These are phyloP conservation scores for Centropyge bicolor DNA, from an alignment of 2,797 vertebrate genomes.

Conservation along the genomic window DNA sequence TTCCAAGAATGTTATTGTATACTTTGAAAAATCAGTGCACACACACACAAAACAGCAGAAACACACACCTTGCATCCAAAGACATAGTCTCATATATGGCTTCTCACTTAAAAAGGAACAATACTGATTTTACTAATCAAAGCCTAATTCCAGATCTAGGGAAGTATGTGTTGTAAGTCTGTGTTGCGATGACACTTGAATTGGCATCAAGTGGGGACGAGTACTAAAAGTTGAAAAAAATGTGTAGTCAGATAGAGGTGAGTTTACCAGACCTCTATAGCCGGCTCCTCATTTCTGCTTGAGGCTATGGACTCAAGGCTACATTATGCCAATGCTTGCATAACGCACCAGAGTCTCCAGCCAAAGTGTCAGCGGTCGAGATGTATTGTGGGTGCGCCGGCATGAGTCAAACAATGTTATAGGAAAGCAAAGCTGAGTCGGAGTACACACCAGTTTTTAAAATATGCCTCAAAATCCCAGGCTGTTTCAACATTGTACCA, in stretches of 20 bases:
- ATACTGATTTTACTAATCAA: not conserved
- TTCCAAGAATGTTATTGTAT: constrained; percentile 55
- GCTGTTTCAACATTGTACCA: not conserved
- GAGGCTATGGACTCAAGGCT: not conserved
- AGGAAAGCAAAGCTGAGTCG: not conserved
- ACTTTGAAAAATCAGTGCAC: constrained; percentile 35
- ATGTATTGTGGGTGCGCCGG: not conserved
- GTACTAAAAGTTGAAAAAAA: not conserved
- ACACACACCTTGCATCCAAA: not conserved
- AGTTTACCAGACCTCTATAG: not conserved
- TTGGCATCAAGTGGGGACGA: not conserved
- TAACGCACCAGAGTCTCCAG: not conserved
- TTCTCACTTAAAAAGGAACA: not conserved
- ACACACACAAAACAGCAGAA: constrained; percentile 1
- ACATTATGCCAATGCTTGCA: not conserved
- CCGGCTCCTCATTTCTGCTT: not conserved
- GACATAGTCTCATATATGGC: not conserved
- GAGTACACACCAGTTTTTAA: not conserved
- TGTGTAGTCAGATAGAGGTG: not conserved
- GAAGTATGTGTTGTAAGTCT: no score
- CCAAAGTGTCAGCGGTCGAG: not conserved
- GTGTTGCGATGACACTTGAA: not conserved
- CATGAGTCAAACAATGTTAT: not conserved
- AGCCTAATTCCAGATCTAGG: not conserved
- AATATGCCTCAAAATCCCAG: not conserved